phyloP scores from a whole-genome alignment of 2,888 invertebrate genomes.

The Tetragonula carbonaria region DNA sequence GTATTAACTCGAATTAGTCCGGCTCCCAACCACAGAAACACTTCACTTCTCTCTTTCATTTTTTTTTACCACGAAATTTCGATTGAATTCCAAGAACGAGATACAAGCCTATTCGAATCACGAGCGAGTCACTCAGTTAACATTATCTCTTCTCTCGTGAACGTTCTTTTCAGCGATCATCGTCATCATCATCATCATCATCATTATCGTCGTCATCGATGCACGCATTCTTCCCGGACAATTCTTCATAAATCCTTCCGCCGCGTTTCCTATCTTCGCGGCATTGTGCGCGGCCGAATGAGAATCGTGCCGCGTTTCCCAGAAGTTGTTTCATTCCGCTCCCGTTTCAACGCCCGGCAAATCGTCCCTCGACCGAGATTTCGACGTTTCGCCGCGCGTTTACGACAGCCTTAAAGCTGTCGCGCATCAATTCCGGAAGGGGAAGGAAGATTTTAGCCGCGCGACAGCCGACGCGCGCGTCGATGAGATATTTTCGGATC shows the following conservation, averaged over 20 bases:
- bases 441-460: background rate
- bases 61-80: background rate
- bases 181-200: background rate
- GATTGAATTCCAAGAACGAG: background rate
- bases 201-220: background rate
- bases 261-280: conserved; percentile 9
- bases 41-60: background rate
- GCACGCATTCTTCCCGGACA: conserved; percentile 1
- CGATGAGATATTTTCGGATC: conserved; percentile 48
- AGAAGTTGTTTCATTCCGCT: conserved; percentile 27
- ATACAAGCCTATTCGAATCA: background rate
- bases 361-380: conserved; percentile 60
- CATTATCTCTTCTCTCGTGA: background rate
- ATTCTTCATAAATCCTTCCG: background rate
- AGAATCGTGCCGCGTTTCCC: conserved; percentile 46
- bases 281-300: background rate
- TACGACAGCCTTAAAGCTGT: conserved; percentile 59
- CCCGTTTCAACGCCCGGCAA: conserved; percentile 26
- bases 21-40: background rate
- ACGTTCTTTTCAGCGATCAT: conserved; percentile 11
- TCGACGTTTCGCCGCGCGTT: conserved; percentile 51
- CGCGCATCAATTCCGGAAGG: conserved; percentile 54
- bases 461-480: conserved; percentile 7
- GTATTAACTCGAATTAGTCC: background rate
- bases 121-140: conserved; percentile 1